A percentile compares a stretch with the other conserved stretches of the same genome.
Evolutionary conservation across 1,140 invertebrate species (phyloP).

Genomic region (Whitmania pigra): DNA sequence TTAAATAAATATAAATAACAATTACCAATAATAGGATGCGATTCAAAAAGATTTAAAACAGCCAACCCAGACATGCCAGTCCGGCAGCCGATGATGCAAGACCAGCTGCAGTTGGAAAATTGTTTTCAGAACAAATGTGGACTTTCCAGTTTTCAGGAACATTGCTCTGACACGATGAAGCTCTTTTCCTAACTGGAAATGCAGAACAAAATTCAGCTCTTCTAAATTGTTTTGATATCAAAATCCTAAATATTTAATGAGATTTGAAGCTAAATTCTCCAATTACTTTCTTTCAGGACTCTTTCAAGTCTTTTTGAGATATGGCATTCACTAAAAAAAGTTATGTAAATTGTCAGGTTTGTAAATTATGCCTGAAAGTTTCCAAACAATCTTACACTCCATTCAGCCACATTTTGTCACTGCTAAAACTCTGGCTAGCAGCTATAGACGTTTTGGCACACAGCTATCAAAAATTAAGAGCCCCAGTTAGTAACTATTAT

Average conservation of each 20-base stretch:
- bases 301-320: conserved; percentile 52
- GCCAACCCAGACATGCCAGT: conserved; percentile 56
- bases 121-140: conserved; percentile 83
- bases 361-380: conserved; percentile 16
- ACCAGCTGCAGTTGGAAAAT: conserved; percentile 96
- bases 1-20: neutral
- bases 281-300: conserved; percentile 61
- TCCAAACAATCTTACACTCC: conserved; percentile 48
- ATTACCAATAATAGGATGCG: neutral
- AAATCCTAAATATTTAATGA: conserved; percentile 6
- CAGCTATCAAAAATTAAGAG: conserved; percentile 50
- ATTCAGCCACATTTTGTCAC: conserved; percentile 79
- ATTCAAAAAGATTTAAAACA: neutral
- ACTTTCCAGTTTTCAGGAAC: conserved; percentile 45
- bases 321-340: conserved; percentile 9
- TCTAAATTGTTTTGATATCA: neutral
- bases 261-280: neutral
- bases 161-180: neutral
- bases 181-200: conserved; percentile 26
- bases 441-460: conserved; percentile 76
- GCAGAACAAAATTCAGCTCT: neutral
- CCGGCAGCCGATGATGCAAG: conserved; percentile 94
- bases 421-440: conserved; percentile 54
- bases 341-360: neutral
- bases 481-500: neutral